phyloP scores from a whole-genome alignment of 2,888 invertebrate genomes.

The Enchytraeus crypticus region DNA sequence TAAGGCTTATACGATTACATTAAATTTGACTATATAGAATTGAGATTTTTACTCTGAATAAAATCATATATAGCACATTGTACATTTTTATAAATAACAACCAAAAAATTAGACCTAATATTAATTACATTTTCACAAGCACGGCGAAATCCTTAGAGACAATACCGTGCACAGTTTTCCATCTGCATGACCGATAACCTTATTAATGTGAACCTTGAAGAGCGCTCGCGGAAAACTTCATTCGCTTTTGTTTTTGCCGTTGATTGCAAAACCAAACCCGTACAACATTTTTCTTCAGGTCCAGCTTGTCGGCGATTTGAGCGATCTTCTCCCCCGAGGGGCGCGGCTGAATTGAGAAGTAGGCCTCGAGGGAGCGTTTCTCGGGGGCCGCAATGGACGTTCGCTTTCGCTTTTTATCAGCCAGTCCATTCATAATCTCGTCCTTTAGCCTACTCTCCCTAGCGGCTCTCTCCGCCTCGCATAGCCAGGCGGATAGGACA shows the following conservation, averaged over 20 bases:
- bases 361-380: constrained; percentile 90
- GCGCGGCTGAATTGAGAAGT: constrained; percentile 94
- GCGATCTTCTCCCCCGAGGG: constrained; percentile 99
- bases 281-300: constrained; percentile 98
- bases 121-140: too few relatives aligned
- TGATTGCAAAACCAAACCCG: constrained; percentile 99
- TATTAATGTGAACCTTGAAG: constrained; percentile 11
- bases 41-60: background rate
- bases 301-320: constrained; percentile 96
- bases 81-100: background rate
- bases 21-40: too few relatives aligned
- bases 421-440: constrained; percentile 39
- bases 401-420: constrained; percentile 91
- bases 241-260: constrained; percentile 63
- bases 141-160: too few relatives aligned
- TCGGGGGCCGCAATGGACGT: constrained; percentile 98
- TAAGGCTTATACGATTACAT: too few relatives aligned
- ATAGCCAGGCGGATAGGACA: constrained; percentile 94
- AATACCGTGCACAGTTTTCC: too few relatives aligned
- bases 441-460: constrained; percentile 31
- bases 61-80: background rate
- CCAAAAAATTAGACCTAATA: background rate
- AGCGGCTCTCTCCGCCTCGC: constrained; percentile 66
- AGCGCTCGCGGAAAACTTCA: constrained; percentile 46
- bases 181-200: background rate